A percentile compares a stretch with the other conserved stretches of the same genome.
Evolutionary conservation across 1,140 invertebrate species (phyloP).

Genomic region (Tetramorium parvispinum): DNA sequence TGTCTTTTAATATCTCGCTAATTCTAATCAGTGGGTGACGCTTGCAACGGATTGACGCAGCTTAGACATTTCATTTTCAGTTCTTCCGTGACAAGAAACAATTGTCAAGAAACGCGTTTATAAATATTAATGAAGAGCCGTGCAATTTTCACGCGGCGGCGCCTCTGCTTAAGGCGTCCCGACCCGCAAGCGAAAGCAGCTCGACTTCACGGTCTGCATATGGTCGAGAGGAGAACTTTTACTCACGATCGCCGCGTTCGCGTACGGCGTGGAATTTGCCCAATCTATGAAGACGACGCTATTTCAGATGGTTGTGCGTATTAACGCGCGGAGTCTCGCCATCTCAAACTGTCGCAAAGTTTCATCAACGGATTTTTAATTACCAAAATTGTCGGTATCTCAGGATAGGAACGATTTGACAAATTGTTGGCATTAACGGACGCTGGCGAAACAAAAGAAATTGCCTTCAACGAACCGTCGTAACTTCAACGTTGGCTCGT

Average conservation of each 20-base stretch:
- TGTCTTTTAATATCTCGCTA: not conserved
- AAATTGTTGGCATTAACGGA: not conserved
- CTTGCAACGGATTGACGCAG: not conserved
- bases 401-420: not conserved
- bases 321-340: not conserved
- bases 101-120: conserved; percentile 29
- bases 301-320: not conserved
- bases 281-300: conserved; percentile 6
- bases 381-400: not conserved
- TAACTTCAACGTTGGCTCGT: conserved; percentile 28
- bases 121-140: conserved; percentile 65
- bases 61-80: not conserved
- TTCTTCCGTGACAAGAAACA: not conserved
- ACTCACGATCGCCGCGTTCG: conserved; percentile 72
- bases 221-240: conserved; percentile 80
- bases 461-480: conserved; percentile 32
- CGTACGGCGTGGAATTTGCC: conserved; percentile 34
- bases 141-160: conserved; percentile 60
- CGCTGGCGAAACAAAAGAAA: conserved; percentile 35
- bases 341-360: not conserved
- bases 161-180: conserved; percentile 60
- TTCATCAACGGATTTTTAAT: not conserved
- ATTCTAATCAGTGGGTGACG: not conserved
- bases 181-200: conserved; percentile 78
- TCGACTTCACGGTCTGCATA: conserved; percentile 81